Percentiles rank a stretch among this genome's conserved stretches.
phyloP scores from a whole-genome alignment of 2,113 vertebrate species.

The Chionis minor region DNA sequence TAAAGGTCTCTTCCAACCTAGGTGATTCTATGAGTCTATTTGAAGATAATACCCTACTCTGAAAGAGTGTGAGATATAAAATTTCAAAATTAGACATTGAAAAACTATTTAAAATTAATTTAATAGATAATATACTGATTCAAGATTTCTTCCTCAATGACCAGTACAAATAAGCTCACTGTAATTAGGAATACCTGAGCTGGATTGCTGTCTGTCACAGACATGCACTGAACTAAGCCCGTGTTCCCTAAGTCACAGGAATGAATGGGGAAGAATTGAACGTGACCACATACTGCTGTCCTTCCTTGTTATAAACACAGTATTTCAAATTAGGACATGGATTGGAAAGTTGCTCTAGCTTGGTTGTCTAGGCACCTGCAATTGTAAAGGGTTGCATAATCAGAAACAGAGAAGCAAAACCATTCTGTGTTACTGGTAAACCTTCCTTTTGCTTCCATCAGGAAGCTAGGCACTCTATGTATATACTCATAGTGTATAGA shows the following conservation, averaged over 20 bases:
- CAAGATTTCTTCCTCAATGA: neutral
- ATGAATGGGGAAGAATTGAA: neutral
- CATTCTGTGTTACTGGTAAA: neutral
- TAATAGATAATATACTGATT: neutral
- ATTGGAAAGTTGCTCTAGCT: neutral
- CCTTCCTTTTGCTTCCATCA: neutral
- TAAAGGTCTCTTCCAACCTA: no score
- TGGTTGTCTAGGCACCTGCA: neutral
- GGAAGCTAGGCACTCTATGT: neutral
- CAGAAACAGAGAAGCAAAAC: neutral
- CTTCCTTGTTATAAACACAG: neutral
- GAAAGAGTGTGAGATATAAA: neutral
- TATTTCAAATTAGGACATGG: neutral
- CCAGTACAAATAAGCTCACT: neutral
- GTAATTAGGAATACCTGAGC: neutral
- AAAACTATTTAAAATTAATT: neutral
- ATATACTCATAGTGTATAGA: no score
- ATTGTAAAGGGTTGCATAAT: neutral
- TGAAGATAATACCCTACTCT: neutral
- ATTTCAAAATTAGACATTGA: neutral
- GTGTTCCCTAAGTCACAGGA: neutral
- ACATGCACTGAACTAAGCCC: neutral
- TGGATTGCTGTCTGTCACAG: neutral
- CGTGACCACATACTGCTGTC: neutral
- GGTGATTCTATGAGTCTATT: neutral